Evolutionary conservation across 1,140 invertebrate genomes (phyloP).

Genomic region (Pantala flavescens): DNA sequence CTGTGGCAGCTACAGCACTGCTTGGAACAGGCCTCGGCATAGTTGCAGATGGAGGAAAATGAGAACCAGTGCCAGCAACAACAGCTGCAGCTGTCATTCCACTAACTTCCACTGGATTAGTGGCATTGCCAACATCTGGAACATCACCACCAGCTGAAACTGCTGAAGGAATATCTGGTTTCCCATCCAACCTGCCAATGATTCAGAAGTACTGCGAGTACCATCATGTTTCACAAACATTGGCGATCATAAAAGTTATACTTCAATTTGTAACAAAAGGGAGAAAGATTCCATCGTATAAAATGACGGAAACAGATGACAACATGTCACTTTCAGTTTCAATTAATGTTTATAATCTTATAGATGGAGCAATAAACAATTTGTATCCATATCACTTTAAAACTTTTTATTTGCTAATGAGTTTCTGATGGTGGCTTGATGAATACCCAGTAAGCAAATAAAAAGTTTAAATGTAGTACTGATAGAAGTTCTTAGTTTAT

Average conservation of each 20-base stretch:
- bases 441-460: too few species aligned
- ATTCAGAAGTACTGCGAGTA: not conserved
- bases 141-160: conserved; percentile 28
- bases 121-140: conserved; percentile 26
- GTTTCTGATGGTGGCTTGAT: too few species aligned
- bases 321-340: conserved; percentile 14
- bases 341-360: too few species aligned
- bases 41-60: not conserved
- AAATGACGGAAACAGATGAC: too few species aligned
- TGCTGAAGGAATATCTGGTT: conserved; percentile 31
- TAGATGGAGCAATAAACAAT: too few species aligned
- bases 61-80: not conserved
- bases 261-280: conserved; percentile 8
- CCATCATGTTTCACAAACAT: not conserved
- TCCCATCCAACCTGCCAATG: conserved; percentile 36
- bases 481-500: too few species aligned
- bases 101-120: not conserved
- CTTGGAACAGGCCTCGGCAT: not conserved
- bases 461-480: too few species aligned
- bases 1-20: not conserved
- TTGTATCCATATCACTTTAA: too few species aligned
- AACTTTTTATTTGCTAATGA: too few species aligned
- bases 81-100: not conserved
- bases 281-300: conserved; percentile 12
- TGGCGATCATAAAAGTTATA: conserved; percentile 13